Conservation (phyloP, 2,888 invertebrate genomes). For the Leucania comma region DNA sequence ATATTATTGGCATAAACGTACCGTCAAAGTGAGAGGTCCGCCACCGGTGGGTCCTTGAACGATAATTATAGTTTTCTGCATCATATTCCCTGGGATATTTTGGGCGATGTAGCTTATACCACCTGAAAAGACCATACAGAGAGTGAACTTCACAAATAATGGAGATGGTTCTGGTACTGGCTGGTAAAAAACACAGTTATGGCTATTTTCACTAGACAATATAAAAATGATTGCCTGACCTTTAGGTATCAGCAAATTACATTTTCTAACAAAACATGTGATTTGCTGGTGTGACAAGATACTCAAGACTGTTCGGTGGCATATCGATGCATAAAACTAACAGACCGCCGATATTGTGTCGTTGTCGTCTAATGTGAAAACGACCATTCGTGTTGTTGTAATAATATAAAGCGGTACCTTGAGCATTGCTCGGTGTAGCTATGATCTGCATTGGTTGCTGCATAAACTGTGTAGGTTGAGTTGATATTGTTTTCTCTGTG, state of each 20-base stretch:
- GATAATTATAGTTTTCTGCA: constrained; percentile 89
- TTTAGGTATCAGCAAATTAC: too few relatives aligned
- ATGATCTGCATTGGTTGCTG: constrained; percentile 88
- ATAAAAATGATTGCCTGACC: too few relatives aligned
- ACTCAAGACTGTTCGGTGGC: too few relatives aligned
- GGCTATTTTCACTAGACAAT: too few relatives aligned
- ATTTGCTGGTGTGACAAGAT: too few relatives aligned
- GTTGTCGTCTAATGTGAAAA: too few relatives aligned
- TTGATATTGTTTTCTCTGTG: constrained; percentile 80
- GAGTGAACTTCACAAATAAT: background rate
- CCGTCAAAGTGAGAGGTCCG: constrained; percentile 87
- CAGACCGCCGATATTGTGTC: too few relatives aligned
- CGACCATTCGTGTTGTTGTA: too few relatives aligned
- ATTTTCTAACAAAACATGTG: too few relatives aligned
- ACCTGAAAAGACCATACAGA: constrained; percentile 62
- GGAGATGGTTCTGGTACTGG: too few relatives aligned
- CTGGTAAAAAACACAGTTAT: too few relatives aligned
- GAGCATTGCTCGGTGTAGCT: constrained; percentile 82
- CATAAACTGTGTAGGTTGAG: constrained; percentile 82
- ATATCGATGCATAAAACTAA: too few relatives aligned
- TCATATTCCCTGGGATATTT: constrained; percentile 86
- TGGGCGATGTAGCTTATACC: constrained; percentile 85
- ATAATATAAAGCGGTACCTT: constrained; percentile 72
- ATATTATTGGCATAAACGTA: constrained; percentile 72
- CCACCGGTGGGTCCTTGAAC: constrained; percentile 87